Evolutionary conservation across 1,140 invertebrate species (phyloP).

Genomic region (Brachionus asplanchnoidis): DNA sequence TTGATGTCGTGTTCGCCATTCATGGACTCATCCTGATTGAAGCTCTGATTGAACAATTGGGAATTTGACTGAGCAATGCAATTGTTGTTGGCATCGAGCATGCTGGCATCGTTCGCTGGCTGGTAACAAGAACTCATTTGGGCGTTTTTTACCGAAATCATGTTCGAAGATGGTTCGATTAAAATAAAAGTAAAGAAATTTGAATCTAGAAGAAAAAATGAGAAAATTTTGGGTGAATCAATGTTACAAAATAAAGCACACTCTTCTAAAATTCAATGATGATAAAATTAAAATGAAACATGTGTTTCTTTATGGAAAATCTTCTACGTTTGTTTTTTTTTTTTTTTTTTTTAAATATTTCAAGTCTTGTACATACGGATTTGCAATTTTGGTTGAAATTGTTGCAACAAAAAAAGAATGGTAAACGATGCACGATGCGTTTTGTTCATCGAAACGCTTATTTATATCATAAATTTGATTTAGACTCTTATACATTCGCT

Average conservation of each 20-base stretch:
- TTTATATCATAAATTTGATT: not conserved
- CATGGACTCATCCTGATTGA: not conserved
- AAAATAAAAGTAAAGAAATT: conserved; percentile 1
- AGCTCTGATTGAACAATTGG: not conserved
- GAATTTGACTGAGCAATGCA: not conserved
- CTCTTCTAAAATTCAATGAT: not conserved
- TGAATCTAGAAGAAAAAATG: not conserved
- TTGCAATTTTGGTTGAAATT: conserved; percentile 15
- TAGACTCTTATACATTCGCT: not conserved
- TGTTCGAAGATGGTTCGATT: not conserved
- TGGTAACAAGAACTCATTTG: not conserved
- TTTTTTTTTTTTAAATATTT: not conserved
- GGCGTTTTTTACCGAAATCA: not conserved
- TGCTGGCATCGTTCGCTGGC: not conserved
- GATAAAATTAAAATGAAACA: conserved; percentile 19
- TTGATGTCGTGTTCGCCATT: not conserved
- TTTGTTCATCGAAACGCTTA: not conserved
- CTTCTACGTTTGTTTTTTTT: conserved; percentile 13
- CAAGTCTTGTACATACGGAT: conserved; percentile 26
- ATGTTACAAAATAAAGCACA: conserved; percentile 27
- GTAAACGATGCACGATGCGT: not conserved
- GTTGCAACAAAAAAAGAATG: not conserved
- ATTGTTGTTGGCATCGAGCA: not conserved
- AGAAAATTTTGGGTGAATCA: not conserved
- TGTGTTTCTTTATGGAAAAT: conserved; percentile 13